These are phyloP conservation scores for Temnothorax longispinosus DNA, from an alignment of 1,140 invertebrate species.

Conservation along the genomic window DNA sequence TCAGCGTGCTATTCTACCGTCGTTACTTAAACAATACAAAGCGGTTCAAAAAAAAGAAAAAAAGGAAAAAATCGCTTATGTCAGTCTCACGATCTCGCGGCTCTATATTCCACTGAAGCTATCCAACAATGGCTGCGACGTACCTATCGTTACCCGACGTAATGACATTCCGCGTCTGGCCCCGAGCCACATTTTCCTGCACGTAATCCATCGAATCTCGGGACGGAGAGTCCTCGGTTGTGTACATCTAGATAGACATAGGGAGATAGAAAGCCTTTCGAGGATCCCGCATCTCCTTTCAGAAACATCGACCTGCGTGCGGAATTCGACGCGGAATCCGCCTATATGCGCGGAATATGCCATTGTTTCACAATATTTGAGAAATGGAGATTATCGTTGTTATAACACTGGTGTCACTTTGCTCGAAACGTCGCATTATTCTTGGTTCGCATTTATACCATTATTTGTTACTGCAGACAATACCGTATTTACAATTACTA, in stretches of 20 bases:
- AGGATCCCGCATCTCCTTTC: conserved; percentile 26
- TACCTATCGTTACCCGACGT: conserved; percentile 74
- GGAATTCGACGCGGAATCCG: conserved; percentile 14
- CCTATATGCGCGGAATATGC: background rate
- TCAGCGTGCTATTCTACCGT: background rate
- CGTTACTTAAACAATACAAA: background rate
- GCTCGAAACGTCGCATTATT: background rate
- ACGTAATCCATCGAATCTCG: conserved; percentile 74
- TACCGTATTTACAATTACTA: background rate
- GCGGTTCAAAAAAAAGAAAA: background rate
- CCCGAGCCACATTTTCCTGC: conserved; percentile 75
- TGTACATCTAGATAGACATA: conserved; percentile 33
- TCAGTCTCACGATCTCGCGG: background rate
- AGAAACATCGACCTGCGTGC: conserved; percentile 52
- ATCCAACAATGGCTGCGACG: conserved; percentile 70
- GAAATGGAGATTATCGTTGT: background rate
- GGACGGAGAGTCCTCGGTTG: conserved; percentile 63
- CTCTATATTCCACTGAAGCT: conserved; percentile 65
- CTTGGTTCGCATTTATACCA: background rate
- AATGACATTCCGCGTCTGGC: conserved; percentile 75
- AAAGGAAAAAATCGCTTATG: background rate
- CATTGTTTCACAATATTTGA: conserved; percentile 20
- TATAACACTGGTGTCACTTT: background rate
- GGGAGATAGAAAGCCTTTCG: conserved; percentile 34
- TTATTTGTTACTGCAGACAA: background rate